These are phyloP conservation scores for Psettodes erumei DNA, from an alignment of 2,113 vertebrate species.

Conservation along the genomic window DNA sequence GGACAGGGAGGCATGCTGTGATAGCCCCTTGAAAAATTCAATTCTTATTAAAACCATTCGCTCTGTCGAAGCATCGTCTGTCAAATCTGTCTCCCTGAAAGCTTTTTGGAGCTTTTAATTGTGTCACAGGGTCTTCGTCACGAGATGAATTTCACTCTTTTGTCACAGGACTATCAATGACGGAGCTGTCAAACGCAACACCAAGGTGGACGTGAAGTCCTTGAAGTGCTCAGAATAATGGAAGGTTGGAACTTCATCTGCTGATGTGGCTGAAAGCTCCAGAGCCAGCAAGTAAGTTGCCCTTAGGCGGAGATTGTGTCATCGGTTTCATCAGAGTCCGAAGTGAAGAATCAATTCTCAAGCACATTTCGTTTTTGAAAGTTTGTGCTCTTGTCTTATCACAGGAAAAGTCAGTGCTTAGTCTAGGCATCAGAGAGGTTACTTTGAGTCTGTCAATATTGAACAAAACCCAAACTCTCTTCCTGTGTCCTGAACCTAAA, in stretches of 20 bases:
- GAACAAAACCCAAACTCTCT: too few relatives aligned
- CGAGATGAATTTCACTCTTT: not conserved
- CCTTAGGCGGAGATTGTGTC: not conserved
- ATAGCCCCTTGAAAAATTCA: constrained; percentile 28
- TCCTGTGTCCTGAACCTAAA: not conserved
- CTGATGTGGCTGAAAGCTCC: not conserved
- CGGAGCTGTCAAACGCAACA: not conserved
- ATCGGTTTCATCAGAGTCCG: too few relatives aligned
- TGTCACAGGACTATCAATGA: not conserved
- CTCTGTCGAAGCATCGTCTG: constrained; percentile 18
- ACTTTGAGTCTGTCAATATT: not conserved
- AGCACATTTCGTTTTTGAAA: not conserved
- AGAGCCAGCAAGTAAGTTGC: not conserved
- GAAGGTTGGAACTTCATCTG: not conserved
- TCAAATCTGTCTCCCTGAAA: constrained; percentile 28
- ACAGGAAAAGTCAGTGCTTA: not conserved
- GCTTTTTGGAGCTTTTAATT: not conserved
- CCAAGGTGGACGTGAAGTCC: not conserved
- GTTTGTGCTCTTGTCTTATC: not conserved
- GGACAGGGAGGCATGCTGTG: constrained; percentile 6
- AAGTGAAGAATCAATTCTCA: not conserved
- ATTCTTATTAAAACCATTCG: constrained; percentile 33
- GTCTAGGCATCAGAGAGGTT: not conserved
- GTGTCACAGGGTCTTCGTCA: not conserved
- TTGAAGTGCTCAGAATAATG: not conserved